Base-by-base conservation (phyloP, 2,113 vertebrate species). In the Turdus rufiventris region DNA sequence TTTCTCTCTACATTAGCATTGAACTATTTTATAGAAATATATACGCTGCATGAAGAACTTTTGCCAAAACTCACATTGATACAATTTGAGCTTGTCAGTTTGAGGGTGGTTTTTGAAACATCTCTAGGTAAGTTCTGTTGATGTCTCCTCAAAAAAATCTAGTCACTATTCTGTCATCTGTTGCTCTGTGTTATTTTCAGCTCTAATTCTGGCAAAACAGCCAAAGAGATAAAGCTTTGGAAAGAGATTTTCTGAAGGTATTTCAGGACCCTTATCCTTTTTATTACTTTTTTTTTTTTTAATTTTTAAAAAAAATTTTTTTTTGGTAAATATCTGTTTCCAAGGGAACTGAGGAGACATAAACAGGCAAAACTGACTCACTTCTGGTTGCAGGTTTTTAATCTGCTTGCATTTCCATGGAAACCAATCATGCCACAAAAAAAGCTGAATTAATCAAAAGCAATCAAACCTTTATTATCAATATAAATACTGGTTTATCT, bases 291-390 rank as follows among this genome's bases (percentile, higher is more conserved):
- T 65, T 53, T 40, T 70, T 26, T 62, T 31, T 34, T 48, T n/a
- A n/a, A n/a, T n/a, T n/a, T n/a, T n/a, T n/a, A n/a, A n/a, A n/a
- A n/a, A n/a, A n/a, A n/a, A n/a, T n/a, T n/a, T 83, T 47, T 63
- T 93, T 75, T 79, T 68, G 40, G 40, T 78, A 18, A 18, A 86
- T 73, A 84, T 95, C 95, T 93, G 88, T 97, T 97, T 94, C 96
- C 77, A 93, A 94, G 91, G 94, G 36, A 96, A 96, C 94, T 51
- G 71, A 75, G 36, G 92, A 91, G 94, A 94, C 85, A 71, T 91
- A 97, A 96, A 96, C 90, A 91, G 88, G 67, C 88, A 91, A 86
- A 95, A 94, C 92, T 96, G 89, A 92, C 85, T 97, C 83, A 80
- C 51, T 95, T 94, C 74, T 97, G 54, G 21, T 95, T 85, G 79